Base-by-base conservation (phyloP, 2,113 vertebrate species). In the Oryzias woworae region DNA sequence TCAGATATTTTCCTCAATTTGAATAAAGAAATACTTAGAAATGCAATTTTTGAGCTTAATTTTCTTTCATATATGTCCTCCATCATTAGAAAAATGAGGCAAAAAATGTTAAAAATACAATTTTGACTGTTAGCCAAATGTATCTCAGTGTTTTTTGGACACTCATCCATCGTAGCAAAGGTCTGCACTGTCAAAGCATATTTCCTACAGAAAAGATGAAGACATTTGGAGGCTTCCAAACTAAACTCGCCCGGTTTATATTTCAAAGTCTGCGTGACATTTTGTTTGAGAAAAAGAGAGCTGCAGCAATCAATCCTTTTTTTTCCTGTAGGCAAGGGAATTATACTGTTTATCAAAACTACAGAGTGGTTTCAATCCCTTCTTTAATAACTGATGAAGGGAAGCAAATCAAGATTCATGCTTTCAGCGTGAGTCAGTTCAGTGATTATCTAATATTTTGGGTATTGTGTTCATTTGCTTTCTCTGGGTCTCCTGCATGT, bases 221-320 rank as follows among this genome's bases (percentile, higher is more conserved):
- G 18, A 26, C 50, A 26, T 24, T 15, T 46, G 26, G 3, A 53
- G 20, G 18, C 22, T n/a, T 28, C 4, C 26, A 47, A 24, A 18
- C 16, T 24, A 4, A 28, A 28, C 26, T 28, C 26, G 26, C 5
- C 26, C 7, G 22, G 43, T 36, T 67, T 41, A 52, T 67, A 52
- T 45, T 43, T 59, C 65, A 59, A 53, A 36, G 15, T 59, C 48
- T 23, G 26, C 65, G 23, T 41, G 24, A 23, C 24, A 58, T 67
- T 53, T 59, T 53, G 0, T 53, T 50, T 44, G 41, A 36, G 36
- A 53, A 52, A 52, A n/a, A 46, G 14, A 43, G 42, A 45, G 18
- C 45, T 58, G 17, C 12, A 45, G 41, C 20, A 22, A 42, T 44
- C 7, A 44, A 23, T 24, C 10, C 8, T 12, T 23, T 24, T 23